Percentiles rank a stretch among this genome's conserved stretches.
These are phyloP conservation scores for Poeciliopsis turrubarensis DNA, from an alignment of 2,113 vertebrate genomes.

Conservation along the genomic window DNA sequence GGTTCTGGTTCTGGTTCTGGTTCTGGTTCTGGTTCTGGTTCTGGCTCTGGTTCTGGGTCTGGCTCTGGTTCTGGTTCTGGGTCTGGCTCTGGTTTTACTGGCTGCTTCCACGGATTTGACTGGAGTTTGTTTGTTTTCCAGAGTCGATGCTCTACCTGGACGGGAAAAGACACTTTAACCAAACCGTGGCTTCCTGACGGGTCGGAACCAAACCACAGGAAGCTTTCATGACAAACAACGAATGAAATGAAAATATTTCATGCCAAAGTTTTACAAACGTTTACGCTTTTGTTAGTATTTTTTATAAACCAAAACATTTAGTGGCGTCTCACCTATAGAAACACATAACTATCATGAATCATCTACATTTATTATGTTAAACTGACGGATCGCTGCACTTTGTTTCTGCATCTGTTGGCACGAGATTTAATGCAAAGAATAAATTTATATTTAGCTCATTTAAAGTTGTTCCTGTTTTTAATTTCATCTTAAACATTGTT, in stretches of 20 bases:
- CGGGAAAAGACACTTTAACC: conserved; percentile 91
- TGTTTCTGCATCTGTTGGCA: neutral
- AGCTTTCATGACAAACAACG: neutral
- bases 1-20: neutral
- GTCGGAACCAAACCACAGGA: neutral
- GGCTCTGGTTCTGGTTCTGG: too few species aligned
- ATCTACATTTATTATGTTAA: neutral
- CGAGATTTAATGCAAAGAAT: neutral
- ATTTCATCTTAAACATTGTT: neutral
- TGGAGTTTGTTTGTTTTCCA: conserved; percentile 66
- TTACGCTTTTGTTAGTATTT: neutral
- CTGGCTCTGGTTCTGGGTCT: too few species aligned
- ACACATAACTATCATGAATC: too few species aligned
- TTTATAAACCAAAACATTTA: neutral
- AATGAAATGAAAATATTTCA: neutral
- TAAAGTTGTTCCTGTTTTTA: neutral
- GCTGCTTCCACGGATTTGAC: neutral
- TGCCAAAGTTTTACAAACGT: neutral
- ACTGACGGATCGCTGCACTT: neutral
- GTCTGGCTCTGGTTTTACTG: too few species aligned
- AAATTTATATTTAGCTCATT: neutral
- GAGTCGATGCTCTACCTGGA: conserved; percentile 98
- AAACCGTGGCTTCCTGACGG: conserved; percentile 71
- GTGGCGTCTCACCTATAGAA: neutral
- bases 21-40: neutral